Base-by-base conservation (phyloP, 1,140 invertebrate species). In the Colletes gigas region DNA sequence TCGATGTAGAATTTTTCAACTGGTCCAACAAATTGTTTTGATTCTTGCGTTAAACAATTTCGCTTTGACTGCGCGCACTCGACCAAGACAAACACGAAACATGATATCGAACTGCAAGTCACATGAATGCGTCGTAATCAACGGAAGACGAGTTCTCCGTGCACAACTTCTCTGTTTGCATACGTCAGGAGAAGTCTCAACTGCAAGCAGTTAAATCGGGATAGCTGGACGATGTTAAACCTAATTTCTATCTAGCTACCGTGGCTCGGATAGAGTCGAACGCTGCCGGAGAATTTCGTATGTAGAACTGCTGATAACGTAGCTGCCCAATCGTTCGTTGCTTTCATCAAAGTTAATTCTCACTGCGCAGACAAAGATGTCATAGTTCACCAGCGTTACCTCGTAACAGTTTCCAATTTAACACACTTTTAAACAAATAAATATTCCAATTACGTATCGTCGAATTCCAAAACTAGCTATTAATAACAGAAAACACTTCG, bases 161-260 rank as follows among this genome's bases (percentile, higher is more conserved):
- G 83, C 52, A 12, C 82, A 82, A 87, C 81, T 78, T 77, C 79
- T 78, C 83, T 88, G 88, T 89, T 89, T 88, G 83, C 81, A 66
- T 70, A 88, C 81, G 74, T 86, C 76, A 72, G 78, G 81, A 78
- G 81, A 88, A 88, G 83, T 87, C 78, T 78, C 77, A 83, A 85
- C 76, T 88, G 74, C 83, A 66, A 81, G 84, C 72, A 83, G 83
- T 78, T 78, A 65, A 65, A 87, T 86, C 77, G 77, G 66, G 76
- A 87, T 87, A 81, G 76, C 82, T 86, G 81, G 71, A 19, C 82
- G 77, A 86, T 86, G 77, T 83, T 86, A 87, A 86, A 86, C 78
- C 85, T 79, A 83, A 69, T 81, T 84, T 81, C 82, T 73, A 87
- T 83, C 80, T 71, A 80, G 55, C n/a, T 69, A 69, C 30, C 57